Evolutionary conservation across 1,140 invertebrate genomes (phyloP).

Genomic region (Sitobion miscanthi): DNA sequence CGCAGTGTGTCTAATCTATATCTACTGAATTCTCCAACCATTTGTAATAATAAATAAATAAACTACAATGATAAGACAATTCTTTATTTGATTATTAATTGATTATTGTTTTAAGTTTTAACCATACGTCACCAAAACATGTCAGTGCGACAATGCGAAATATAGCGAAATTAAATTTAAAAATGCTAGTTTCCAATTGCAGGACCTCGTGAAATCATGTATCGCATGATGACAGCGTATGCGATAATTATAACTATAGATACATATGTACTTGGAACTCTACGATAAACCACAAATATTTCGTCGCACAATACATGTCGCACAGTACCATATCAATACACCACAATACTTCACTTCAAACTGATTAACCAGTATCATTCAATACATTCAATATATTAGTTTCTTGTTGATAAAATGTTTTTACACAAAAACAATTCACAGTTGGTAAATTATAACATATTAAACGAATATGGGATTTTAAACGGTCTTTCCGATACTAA

Average conservation of each 20-base stretch:
- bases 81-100: too few relatives aligned
- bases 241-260: background rate
- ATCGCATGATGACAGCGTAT: background rate
- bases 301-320: background rate
- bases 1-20: background rate
- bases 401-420: background rate
- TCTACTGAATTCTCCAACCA: background rate
- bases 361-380: background rate
- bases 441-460: background rate
- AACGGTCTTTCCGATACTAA: background rate
- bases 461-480: background rate
- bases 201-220: background rate
- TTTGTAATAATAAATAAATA: background rate
- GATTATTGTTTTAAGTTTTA: background rate
- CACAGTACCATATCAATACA: background rate
- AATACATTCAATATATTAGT: constrained; percentile 2
- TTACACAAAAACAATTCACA: background rate
- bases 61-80: background rate
- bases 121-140: background rate
- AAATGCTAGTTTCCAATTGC: background rate
- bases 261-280: background rate
- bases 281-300: background rate
- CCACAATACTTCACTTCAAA: background rate
- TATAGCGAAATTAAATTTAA: background rate
- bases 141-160: too few relatives aligned